Conservation (phyloP, 1,140 invertebrate species). For the Bombus huntii region DNA sequence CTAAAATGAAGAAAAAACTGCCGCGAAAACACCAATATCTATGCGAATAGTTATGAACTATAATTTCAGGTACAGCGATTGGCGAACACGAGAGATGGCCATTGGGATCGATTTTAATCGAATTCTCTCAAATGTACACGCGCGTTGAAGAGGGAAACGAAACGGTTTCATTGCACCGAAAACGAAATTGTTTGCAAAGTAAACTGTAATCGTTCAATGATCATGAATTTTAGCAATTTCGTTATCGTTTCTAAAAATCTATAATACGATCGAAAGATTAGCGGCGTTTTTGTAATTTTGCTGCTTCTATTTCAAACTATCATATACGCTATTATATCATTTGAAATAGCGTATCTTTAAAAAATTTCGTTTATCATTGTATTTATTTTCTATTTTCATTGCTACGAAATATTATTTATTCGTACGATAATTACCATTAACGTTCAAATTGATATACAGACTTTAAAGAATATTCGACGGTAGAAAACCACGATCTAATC, state of each 20-base stretch:
- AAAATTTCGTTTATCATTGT: too few species aligned
- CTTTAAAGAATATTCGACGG: too few species aligned
- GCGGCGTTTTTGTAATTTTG: background rate
- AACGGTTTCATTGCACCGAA: constrained; percentile 2
- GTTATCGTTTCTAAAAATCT: background rate
- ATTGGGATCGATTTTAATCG: constrained; percentile 39
- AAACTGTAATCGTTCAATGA: constrained; percentile 4
- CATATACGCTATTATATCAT: too few species aligned
- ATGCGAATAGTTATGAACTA: constrained; percentile 59
- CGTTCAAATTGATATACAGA: too few species aligned
- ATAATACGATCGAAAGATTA: background rate
- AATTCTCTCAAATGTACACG: constrained; percentile 39
- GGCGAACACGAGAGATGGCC: constrained; percentile 30
- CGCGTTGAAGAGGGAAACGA: background rate
- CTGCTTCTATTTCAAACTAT: too few species aligned
- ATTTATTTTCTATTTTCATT: too few species aligned
- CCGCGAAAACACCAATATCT: constrained; percentile 52
- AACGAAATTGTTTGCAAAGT: constrained; percentile 25
- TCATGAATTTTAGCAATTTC: background rate
- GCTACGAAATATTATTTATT: too few species aligned
- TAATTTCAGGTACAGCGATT: constrained; percentile 54
- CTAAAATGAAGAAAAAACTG: constrained; percentile 12
- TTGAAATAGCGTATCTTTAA: too few species aligned
- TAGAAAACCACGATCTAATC: too few species aligned
- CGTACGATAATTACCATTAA: too few species aligned